Evolutionary conservation across 2,113 vertebrate species (phyloP).

Genomic region (Vulpes lagopus): DNA sequence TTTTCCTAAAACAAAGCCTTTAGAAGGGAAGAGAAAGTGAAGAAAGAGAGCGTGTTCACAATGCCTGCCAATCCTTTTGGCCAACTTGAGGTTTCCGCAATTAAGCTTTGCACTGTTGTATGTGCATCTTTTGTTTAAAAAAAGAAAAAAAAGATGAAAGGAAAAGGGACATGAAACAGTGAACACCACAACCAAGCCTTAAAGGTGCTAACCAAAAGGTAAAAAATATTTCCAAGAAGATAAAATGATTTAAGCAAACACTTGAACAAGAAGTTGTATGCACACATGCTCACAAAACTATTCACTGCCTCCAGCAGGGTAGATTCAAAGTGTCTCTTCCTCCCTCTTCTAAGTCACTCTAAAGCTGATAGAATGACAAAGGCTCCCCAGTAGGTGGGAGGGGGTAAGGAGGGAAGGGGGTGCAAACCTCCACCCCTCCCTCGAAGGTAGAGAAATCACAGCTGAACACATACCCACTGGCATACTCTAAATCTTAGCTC

Average conservation of each 20-base stretch:
- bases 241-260: conserved; percentile 31
- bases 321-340: not conserved
- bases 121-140: not conserved
- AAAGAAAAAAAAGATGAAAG: not conserved
- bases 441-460: not conserved
- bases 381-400: not conserved
- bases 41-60: not conserved
- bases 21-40: conserved; percentile 73
- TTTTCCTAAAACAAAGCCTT: conserved; percentile 81
- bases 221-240: not conserved
- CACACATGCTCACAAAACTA: not conserved
- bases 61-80: conserved; percentile 44
- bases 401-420: not conserved
- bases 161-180: conserved; percentile 51
- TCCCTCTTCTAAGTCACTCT: not conserved
- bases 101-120: not conserved
- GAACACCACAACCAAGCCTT: conserved; percentile 10
- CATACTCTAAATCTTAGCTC: not conserved
- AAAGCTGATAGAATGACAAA: not conserved
- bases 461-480: not conserved
- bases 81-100: conserved; percentile 10
- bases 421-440: not conserved
- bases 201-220: conserved; percentile 28
- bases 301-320: not conserved
- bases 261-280: not conserved